Percentiles rank a stretch among this genome's conserved stretches.
Evolutionary conservation across 2,113 vertebrate genomes (phyloP).

Genomic region (Scopus umbretta): DNA sequence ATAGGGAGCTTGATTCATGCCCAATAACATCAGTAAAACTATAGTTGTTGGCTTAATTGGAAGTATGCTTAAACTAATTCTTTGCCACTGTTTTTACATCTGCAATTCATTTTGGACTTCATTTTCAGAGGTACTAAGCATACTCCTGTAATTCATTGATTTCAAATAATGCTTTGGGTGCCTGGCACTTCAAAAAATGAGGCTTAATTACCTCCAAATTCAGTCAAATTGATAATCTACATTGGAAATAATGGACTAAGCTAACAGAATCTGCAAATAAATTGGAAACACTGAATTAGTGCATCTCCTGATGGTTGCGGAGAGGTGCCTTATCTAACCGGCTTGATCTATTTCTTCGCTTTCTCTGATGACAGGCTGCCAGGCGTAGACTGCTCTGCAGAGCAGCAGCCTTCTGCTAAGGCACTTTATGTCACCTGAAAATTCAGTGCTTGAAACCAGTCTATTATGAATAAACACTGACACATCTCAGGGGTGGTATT

Average conservation of each 20-base stretch:
- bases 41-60: background rate
- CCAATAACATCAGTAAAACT: background rate
- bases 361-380: background rate
- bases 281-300: background rate
- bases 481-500: background rate
- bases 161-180: background rate
- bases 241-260: background rate
- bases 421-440: background rate
- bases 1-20: background rate
- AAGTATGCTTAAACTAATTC: background rate
- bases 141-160: background rate
- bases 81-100: background rate
- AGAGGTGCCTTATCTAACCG: background rate
- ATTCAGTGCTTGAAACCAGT: background rate
- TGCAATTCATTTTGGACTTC: conserved; percentile 11
- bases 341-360: background rate
- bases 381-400: background rate
- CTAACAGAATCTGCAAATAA: background rate
- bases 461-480: background rate
- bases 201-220: background rate
- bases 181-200: background rate
- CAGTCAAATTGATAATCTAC: conserved; percentile 1
- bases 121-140: background rate
- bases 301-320: background rate
- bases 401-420: conserved; percentile 1